Base-by-base conservation (phyloP, 2,797 vertebrate genomes). In the Acrocephalus scirpaceus region DNA sequence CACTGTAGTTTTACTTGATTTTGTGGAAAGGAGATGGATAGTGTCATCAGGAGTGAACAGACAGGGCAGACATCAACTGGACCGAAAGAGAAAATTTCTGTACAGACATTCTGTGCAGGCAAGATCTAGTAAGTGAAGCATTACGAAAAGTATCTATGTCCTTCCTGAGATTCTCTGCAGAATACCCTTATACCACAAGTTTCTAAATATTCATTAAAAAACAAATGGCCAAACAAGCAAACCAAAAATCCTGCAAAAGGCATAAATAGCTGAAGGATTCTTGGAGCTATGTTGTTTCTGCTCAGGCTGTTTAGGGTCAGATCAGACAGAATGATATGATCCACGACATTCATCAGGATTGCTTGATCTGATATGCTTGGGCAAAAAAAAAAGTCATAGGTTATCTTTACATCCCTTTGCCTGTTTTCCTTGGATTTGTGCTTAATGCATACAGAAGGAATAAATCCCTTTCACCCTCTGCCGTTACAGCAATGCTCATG, bases 311-410 rank as follows among this genome's bases (percentile, higher is more conserved):
- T 71, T 67, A n/a, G 22, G 32, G 6, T 34, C n/a, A 72, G 34
- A 57, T 51, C 13, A 15, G 45, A 25, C 11, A 75, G 20, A 73
- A 62, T 32, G 5, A 42, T n/a, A 32, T 4, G 5, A 62, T 40
- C 20, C 21, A 3, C 19, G 14, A 34, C 20, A 38, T 81, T 74
- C 4, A 53, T 40, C 50, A 67, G 22, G 16, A n/a, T 36, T 1
- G 5, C 34, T 84, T 71, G 44, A 78, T 30, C 6, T 2, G 0
- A 29, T 58, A 6, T 12, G 7, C 5, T 16, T 45, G 6, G 5
- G 18, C 2, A 0, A 16, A 16, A 56, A 36, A 7, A 13, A 29
- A 10, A 5, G 4, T 10, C 21, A n/a, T 8, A 40, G 13, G 3
- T 65, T 78, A 16, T 21, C 5, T 66, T 84, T 73, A 5, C 17